Evolutionary conservation across 2,888 invertebrate genomes (phyloP), one percentile per base, ranked within the genome.

Genomic region (Cosmia trapezina): DNA sequence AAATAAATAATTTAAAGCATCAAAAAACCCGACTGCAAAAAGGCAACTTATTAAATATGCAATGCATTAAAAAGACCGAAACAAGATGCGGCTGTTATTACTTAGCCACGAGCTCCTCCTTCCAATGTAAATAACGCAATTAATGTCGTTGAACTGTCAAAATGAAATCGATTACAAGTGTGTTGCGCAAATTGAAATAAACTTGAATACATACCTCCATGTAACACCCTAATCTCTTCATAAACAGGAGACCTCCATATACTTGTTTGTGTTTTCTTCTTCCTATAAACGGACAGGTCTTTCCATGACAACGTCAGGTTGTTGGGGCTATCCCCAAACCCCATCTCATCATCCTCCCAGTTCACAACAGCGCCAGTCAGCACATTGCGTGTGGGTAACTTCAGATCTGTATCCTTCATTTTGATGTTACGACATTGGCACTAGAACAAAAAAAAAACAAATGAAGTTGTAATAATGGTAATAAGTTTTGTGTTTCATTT

Each of bases 261-360:
- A 77, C 96, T 95, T 56, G 92, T 95, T 83, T 96, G 94, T 17
- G 88, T 90, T 72, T 96, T 96, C 88, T 93, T 96, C 86, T 90
- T 94, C 56, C 96, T 93, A 83, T 96, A 96, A 2, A 97, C 96
- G 0, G 96, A 96, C 0, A 97, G 92, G 83, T 96, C 95, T 76
- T 96, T 96, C 97, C 97, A 97, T 0, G 96, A 90, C 49, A 97
- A 86, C 0, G 96, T 96, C 51, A 96, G 92, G 89, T 95, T 94
- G 73, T 92, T 93, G 0, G 93, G 94, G 11, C 81, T 89, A 75
- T 94, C 95, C 0, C 91, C 92, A 6, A 91, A 83, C 0, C 93
- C 91, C 80, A 94, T 82, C 66, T 95, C 95, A 56, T 95, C 95
- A 37, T 95, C 95, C 1, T 95, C 94, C 95, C 95, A 96, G 88